Evolutionary conservation across 2,113 vertebrate species (phyloP).

Genomic region (Odobenus rosmarus): DNA sequence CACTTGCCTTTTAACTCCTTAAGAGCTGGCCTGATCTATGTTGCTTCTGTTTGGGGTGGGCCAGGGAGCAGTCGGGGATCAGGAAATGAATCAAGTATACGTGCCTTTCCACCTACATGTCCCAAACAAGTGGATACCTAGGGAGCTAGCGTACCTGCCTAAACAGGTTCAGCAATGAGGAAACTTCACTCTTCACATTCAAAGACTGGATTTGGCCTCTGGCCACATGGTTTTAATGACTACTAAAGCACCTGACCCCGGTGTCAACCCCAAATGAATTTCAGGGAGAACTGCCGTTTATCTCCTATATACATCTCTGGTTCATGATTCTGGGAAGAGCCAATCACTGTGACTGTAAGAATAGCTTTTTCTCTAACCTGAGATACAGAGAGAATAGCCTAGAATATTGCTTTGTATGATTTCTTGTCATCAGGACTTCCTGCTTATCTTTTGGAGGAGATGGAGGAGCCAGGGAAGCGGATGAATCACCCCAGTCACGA

Average conservation of each 20-base stretch:
- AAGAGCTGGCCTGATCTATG: background rate
- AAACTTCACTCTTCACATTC: background rate
- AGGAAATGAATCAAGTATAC: constrained; percentile 57
- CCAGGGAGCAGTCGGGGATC: background rate
- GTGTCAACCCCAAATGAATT: constrained; percentile 42
- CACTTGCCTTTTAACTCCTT: background rate
- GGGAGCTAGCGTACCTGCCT: background rate
- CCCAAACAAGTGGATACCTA: background rate
- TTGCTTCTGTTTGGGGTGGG: background rate
- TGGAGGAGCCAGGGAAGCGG: background rate
- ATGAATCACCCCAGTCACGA: background rate
- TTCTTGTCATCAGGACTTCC: background rate
- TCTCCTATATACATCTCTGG: background rate
- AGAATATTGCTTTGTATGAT: background rate
- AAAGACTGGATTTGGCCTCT: background rate
- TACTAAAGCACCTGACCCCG: constrained; percentile 11
- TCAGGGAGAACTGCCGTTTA: constrained; percentile 12
- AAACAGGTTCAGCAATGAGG: background rate
- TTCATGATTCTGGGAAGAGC: background rate
- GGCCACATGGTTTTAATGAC: background rate
- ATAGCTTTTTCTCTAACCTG: background rate
- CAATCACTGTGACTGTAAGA: background rate
- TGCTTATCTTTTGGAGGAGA: background rate
- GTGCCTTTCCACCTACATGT: background rate
- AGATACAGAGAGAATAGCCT: background rate